phyloP scores from a whole-genome alignment of 2,888 invertebrate species.

The Chrysopilus asiliformis region DNA sequence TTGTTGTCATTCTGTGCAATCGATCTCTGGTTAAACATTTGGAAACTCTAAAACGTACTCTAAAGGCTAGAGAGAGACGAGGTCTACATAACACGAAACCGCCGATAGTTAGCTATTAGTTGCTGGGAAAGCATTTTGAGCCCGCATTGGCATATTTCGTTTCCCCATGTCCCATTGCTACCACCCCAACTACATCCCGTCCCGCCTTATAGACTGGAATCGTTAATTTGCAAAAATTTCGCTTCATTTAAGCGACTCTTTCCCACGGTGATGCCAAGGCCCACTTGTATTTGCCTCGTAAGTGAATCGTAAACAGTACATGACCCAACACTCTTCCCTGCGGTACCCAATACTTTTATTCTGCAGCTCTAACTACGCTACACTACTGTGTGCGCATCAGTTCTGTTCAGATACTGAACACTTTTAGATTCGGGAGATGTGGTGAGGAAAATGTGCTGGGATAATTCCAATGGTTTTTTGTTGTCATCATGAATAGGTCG shows the following conservation, averaged over 20 bases:
- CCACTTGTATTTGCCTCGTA: no score
- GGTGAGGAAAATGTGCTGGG: no score
- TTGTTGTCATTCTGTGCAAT: conserved; percentile 9
- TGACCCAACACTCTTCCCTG: no score
- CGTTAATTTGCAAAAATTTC: conserved; percentile 7
- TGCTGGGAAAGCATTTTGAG: neutral
- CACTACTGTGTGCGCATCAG: no score
- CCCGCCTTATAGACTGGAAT: conserved; percentile 2
- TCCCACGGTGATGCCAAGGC: conserved; percentile 8
- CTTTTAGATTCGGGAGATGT: no score
- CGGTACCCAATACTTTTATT: no score
- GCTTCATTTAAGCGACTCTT: conserved; percentile 2
- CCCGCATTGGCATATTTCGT: conserved; percentile 2
- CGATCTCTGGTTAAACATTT: conserved; percentile 10
- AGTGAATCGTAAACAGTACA: no score
- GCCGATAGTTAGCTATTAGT: conserved; percentile 2
- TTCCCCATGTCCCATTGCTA: neutral
- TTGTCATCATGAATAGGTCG: no score
- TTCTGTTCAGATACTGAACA: no score
- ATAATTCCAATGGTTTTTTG: no score
- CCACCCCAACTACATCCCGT: neutral
- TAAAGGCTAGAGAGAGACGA: conserved; percentile 4
- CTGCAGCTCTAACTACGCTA: no score
- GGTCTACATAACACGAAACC: conserved; percentile 3
- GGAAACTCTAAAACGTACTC: conserved; percentile 4